Evolutionary conservation across 1,140 invertebrate species (phyloP).

Genomic region (Aethina tumida): DNA sequence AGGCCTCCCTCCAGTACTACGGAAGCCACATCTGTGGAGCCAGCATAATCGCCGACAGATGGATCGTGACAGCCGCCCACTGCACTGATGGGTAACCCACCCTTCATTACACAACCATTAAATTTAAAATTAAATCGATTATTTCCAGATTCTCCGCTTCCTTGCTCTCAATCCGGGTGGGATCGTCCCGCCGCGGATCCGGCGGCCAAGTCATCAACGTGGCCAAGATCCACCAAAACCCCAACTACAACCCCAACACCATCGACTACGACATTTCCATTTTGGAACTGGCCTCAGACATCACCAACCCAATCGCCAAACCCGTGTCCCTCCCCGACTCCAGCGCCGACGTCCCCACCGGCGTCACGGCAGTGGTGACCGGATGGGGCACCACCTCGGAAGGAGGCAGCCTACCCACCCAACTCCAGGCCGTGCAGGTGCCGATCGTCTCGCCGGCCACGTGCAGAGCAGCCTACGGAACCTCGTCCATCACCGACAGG

Average conservation of each 20-base stretch:
- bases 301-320: no score
- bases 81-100: slow-evolving; percentile 34
- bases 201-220: not conserved
- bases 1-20: slow-evolving; percentile 42
- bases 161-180: not conserved
- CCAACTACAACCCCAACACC: not conserved
- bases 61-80: slow-evolving; percentile 54
- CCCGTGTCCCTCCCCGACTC: no score
- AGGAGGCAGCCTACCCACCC: slow-evolving; percentile 21
- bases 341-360: no score
- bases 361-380: slow-evolving; percentile 19
- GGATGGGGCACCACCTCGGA: slow-evolving; percentile 31
- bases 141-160: not conserved
- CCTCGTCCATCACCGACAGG: slow-evolving; percentile 43
- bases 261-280: not conserved
- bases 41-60: slow-evolving; percentile 44
- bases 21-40: slow-evolving; percentile 51
- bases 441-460: slow-evolving; percentile 29
- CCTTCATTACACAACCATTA: not conserved
- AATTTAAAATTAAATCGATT: not conserved
- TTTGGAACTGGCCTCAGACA: not conserved
- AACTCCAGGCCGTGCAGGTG: slow-evolving; percentile 38
- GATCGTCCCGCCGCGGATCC: not conserved
- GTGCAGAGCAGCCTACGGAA: slow-evolving; percentile 32
- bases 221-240: not conserved